Base-by-base conservation (phyloP, 2,888 invertebrate species). In the Lepidochrysops patricia region DNA sequence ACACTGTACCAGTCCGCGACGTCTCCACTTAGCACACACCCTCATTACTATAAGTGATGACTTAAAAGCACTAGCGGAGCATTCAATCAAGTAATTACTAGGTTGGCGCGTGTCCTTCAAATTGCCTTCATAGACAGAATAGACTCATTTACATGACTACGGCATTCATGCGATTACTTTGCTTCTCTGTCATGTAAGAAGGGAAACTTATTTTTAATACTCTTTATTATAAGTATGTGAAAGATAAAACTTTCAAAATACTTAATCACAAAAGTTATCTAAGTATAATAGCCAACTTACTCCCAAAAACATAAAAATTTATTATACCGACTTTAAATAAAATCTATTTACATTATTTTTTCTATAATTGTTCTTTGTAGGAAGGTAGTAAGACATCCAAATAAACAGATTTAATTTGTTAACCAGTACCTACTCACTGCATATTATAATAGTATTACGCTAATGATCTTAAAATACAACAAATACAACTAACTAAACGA, bases 51-150 rank as follows among this genome's bases (percentile, higher is more conserved):
- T 84, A 87, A 87, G 86, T 85, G 85, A 86, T 84, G 83, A 83
- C 83, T 86, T 84, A 84, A 80, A 83, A 83, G 79, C 79, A 74
- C 79, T 77, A 86, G 81, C 80, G 79, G 79, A 72, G 77, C 83
- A 79, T 86, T 86, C 87, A 86, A 88, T 86, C 85, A 84, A 79
- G 84, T 88, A 87, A 88, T 88, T 87, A 84, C 86, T 82, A 77
- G 76, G 72, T 79, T 72, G 79, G 67, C 78, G 73, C 79, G 80
- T 74, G 79, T 62, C 72, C 61, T 43, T 52, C 57, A 63, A 62
- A 68, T 69, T 65, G 65, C 61, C 64, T 60, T 60, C 29, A 57
- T 57, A 35, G 23, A 57, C 35, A 6, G 48, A 25, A 29, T 58
- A 4, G 29, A 27, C 25, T 15, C 48, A 48, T 48, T 57, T 57